Base-by-base conservation (phyloP, 2,797 vertebrate genomes). In the Molossus molossus region DNA sequence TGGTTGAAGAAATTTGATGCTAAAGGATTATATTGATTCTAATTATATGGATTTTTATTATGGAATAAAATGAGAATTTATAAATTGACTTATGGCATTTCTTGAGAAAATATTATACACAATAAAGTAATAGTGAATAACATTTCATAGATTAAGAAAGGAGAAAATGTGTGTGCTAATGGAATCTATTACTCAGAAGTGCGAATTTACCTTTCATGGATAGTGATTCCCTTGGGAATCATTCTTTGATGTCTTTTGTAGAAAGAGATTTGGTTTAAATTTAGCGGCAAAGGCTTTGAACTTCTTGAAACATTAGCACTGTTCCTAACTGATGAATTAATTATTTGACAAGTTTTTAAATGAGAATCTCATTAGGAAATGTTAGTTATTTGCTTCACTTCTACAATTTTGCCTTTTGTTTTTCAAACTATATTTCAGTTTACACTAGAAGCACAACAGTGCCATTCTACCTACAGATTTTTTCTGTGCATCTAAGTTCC, bases 231-330 rank as follows among this genome's bases (percentile, higher is more conserved):
- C 45, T 88, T 87, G 25, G 33, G 27, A 88, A 91, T 96, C 62
- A 25, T 80, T 86, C 55, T 91, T 91, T 83, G 50, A 84, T 77
- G 23, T 82, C 10, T 96, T 86, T 92, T 57, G 73, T 58, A 27
- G 72, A 50, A 87, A 58, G 15, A 82, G 86, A 90, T 96, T 94
- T 82, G 70, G 15, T 73, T 96, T 88, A 96, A 95, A 73, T 21
- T 77, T 81, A 92, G 33, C 45, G 85, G 23, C 55, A 62, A 64
- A 87, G 14, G 12, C 0, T 86, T 6, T 75, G 76, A 96, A 85
- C 25, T 79, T 82, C 89, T 90, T 90, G 53, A 96, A 96, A 92
- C 17, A 85, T 90, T 80, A 93, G 57, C 20, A 62, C 21, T 76
- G 27, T 79, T 88, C 10, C 40, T 81, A 87, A 89, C 60, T 92